Conservation (phyloP, 92 coral and sea anemone genomes). For the Actinernus sp. region DNA sequence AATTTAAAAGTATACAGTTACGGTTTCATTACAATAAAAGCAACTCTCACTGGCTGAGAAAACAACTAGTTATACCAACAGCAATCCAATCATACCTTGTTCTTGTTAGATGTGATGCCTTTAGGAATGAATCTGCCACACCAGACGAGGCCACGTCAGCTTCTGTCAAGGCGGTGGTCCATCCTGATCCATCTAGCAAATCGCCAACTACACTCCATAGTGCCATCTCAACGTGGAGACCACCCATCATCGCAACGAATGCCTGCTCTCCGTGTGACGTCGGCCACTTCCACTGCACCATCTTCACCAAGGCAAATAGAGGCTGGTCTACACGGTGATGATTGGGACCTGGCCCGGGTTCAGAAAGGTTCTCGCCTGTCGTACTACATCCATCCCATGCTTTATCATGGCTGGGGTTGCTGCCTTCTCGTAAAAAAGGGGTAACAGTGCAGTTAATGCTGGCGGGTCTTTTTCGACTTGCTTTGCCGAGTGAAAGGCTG, state of each 20-base stretch:
- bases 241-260: conserved; percentile 30
- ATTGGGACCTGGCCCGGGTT: conserved; percentile 61
- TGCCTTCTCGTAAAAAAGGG: conserved; percentile 61
- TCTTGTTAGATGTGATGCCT: conserved; percentile 51
- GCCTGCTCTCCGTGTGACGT: conserved; percentile 50
- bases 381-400: conserved; percentile 46
- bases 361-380: conserved; percentile 25
- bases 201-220: conserved; percentile 63
- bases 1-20: conserved; percentile 15
- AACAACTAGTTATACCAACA: no score
- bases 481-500: conserved; percentile 1
- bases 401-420: conserved; percentile 60
- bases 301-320: conserved; percentile 53
- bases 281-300: conserved; percentile 61
- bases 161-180: conserved; percentile 54
- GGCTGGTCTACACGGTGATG: conserved; percentile 57
- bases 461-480: background rate
- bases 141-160: conserved; percentile 48
- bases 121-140: conserved; percentile 64
- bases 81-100: no score
- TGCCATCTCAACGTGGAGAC: conserved; percentile 51
- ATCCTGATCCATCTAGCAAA: conserved; percentile 53
- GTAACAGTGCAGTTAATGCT: conserved; percentile 50
- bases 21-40: background rate
- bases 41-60: no score